Evolutionary conservation across 2,888 invertebrate species (phyloP), one percentile per base, ranked within the genome.

Genomic region (Carcina quercana): DNA sequence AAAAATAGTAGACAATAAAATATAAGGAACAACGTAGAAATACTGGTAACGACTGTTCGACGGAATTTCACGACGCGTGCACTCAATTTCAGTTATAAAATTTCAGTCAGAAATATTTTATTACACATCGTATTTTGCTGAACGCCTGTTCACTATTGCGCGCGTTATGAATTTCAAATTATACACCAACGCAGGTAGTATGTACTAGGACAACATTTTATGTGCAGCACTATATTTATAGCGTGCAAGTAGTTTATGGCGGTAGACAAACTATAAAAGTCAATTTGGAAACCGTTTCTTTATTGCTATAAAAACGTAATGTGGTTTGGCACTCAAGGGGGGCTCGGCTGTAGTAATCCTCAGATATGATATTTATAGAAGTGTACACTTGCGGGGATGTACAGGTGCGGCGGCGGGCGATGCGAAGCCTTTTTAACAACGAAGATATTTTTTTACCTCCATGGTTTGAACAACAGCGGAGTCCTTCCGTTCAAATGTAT

Each of bases 131-230:
- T 67, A 66, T 69, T 68, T 72, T 64, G 67, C 64, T 62, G 70
- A 68, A 67, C 65, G 65, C 46, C 61, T 30, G 67, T 59, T 71
- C 66, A 62, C 65, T 56, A 61, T 61, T 60, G 68, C 58, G 61
- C 74, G 74, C 67, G 73, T 59, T 64, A 61, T 64, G 74, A 73
- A 74, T 75, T 69, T 63, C 55, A 69, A 74, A 68, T 65, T 64
- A 65, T 54, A 50, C 44, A 47, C 5, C 15, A 29, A 22, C 27
- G 8, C 13, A n/a, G n/a, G n/a, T n/a, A 22, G 12, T 26, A 34
- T 3, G 21, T 29, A 29, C 20, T n/a, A 8, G 14, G 13, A 13
- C 25, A 25, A 13, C 8, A 25, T 6, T 13, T 20, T 17, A 17
- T 17, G 5, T 17, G 5, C 17, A 17, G 17, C 17, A 17, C 5